Conservation (phyloP, 2,888 invertebrate genomes). For the Sabatieria punctata region DNA sequence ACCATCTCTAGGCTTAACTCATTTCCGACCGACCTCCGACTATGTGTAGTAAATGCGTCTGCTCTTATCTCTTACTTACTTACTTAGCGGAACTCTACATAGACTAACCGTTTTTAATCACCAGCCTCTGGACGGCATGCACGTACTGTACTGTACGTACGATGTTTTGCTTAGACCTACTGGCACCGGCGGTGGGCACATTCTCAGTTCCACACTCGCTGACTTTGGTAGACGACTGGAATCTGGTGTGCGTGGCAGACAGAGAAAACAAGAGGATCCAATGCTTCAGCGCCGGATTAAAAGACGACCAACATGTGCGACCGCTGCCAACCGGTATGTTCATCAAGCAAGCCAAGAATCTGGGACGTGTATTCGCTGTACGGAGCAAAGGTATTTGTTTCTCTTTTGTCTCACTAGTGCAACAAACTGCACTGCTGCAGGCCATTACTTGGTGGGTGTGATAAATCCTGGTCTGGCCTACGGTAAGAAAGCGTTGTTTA, state of each 20-base stretch:
- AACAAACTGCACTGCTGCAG: too few species aligned
- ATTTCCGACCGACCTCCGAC: too few species aligned
- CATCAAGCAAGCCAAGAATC: conserved; percentile 49
- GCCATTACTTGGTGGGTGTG: background rate
- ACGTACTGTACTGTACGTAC: too few species aligned
- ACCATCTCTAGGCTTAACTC: too few species aligned
- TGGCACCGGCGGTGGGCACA: conserved; percentile 26
- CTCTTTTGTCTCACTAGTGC: background rate
- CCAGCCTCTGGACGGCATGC: too few species aligned
- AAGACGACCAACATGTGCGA: conserved; percentile 4
- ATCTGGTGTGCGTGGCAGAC: conserved; percentile 81
- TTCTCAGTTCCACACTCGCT: conserved; percentile 62
- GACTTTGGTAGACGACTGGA: conserved; percentile 64
- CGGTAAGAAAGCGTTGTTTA: background rate
- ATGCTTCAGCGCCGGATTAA: conserved; percentile 59
- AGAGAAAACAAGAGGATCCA: conserved; percentile 80
- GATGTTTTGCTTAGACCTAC: too few species aligned
- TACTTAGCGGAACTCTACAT: conserved; percentile 6
- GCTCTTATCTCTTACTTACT: background rate
- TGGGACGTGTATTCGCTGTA: conserved; percentile 69
- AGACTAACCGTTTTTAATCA: background rate
- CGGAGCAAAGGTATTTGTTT: conserved; percentile 34
- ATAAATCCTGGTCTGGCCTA: background rate
- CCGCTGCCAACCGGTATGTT: conserved; percentile 26
- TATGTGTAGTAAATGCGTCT: too few species aligned